Evolutionary conservation across 2,113 vertebrate species (phyloP).

Genomic region (Microtus pennsylvanicus): DNA sequence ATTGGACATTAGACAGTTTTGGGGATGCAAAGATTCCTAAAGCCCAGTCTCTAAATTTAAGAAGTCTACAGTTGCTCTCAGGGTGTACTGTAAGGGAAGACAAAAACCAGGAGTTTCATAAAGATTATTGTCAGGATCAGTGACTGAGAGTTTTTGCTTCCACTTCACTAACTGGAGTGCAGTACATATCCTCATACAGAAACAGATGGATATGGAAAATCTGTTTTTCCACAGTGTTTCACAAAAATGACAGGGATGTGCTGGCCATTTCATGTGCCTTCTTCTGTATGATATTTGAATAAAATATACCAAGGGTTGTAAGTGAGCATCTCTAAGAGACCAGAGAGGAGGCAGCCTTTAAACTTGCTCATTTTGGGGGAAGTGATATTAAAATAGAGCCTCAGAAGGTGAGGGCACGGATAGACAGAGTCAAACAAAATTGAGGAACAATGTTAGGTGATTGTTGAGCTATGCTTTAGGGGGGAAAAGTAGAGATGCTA

Average conservation of each 20-base stretch:
- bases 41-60: background rate
- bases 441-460: background rate
- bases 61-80: background rate
- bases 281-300: background rate
- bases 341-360: background rate
- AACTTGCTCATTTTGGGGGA: background rate
- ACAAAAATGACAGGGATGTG: background rate
- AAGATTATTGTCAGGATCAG: background rate
- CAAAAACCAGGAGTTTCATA: background rate
- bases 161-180: background rate
- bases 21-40: background rate
- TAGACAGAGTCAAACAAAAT: background rate
- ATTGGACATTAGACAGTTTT: background rate
- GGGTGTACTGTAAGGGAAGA: background rate
- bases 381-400: background rate
- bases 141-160: background rate
- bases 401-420: background rate
- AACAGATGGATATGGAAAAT: background rate
- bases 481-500: background rate
- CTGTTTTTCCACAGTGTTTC: background rate
- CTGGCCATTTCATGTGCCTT: background rate
- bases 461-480: background rate
- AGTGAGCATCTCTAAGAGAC: rapidly evolving
- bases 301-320: background rate
- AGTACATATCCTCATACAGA: background rate